A percentile compares a stretch with the other conserved stretches of the same genome.
Conservation (phyloP, 1,140 invertebrate species). For the Heliconius congener region DNA sequence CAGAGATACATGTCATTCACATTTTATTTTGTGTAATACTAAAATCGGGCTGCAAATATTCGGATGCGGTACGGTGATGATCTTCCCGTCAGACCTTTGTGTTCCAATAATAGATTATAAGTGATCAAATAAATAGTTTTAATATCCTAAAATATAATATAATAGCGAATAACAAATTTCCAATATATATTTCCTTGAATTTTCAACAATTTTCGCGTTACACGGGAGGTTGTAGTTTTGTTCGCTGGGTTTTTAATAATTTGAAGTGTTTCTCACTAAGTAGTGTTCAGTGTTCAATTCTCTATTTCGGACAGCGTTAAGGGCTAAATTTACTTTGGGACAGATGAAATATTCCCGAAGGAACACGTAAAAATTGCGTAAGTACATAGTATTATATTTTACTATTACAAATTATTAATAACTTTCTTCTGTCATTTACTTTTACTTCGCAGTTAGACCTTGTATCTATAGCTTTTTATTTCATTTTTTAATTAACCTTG, state of each 20-base stretch:
- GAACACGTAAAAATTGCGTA: slow-evolving; percentile 68
- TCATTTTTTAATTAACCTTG: not conserved
- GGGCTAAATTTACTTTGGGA: slow-evolving; percentile 57
- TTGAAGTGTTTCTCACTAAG: slow-evolving; percentile 52
- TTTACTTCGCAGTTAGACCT: not conserved
- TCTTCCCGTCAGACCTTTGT: slow-evolving; percentile 53
- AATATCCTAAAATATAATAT: slow-evolving; percentile 19
- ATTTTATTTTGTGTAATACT: slow-evolving; percentile 74
- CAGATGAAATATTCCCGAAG: slow-evolving; percentile 55
- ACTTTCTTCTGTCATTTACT: not conserved
- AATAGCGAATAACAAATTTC: slow-evolving; percentile 31
- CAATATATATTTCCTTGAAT: slow-evolving; percentile 46
- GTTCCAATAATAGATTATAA: slow-evolving; percentile 43
- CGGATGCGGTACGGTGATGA: slow-evolving; percentile 57
- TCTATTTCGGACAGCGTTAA: slow-evolving; percentile 70
- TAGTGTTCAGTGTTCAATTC: slow-evolving; percentile 54
- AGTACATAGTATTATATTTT: slow-evolving; percentile 46
- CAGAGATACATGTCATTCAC: slow-evolving; percentile 76
- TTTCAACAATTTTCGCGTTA: slow-evolving; percentile 51
- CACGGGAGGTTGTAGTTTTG: slow-evolving; percentile 39
- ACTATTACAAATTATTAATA: slow-evolving; percentile 17
- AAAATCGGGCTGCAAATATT: slow-evolving; percentile 67
- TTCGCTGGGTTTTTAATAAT: slow-evolving; percentile 48
- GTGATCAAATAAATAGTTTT: slow-evolving; percentile 40
- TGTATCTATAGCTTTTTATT: not conserved